phyloP scores from a whole-genome alignment of 2,113 vertebrate species.

The Cheirogaleus medius region DNA sequence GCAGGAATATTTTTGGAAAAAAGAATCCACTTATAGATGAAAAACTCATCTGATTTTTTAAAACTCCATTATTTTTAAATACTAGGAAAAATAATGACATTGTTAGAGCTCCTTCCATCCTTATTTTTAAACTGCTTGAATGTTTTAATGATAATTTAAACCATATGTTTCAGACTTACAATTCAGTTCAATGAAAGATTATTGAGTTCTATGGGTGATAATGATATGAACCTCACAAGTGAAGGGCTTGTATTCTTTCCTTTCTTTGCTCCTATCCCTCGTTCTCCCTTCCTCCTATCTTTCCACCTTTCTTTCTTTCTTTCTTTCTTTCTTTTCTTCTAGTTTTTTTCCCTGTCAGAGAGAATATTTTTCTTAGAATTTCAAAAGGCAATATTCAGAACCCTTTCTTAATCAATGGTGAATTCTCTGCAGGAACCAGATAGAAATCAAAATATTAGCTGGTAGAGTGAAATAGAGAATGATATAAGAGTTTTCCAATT shows the following conservation, averaged over 20 bases:
- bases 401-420: background rate
- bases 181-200: background rate
- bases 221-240: accelerated
- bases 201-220: background rate
- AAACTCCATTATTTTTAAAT: background rate
- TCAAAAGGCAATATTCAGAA: background rate
- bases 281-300: background rate
- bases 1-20: background rate
- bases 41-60: background rate
- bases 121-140: background rate
- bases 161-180: background rate
- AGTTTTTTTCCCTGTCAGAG: background rate
- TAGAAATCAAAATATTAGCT: background rate
- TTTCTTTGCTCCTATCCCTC: background rate
- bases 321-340: too few species aligned
- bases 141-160: background rate
- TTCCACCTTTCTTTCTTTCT: too few species aligned
- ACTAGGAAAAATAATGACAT: background rate
- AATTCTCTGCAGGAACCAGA: background rate
- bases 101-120: background rate
- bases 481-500: background rate
- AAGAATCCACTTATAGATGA: background rate
- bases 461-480: background rate
- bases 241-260: background rate
- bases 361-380: background rate